Evolutionary conservation across 2,888 invertebrate genomes (phyloP), one percentile per base, ranked within the genome.

Genomic region (Xanthia togata): DNA sequence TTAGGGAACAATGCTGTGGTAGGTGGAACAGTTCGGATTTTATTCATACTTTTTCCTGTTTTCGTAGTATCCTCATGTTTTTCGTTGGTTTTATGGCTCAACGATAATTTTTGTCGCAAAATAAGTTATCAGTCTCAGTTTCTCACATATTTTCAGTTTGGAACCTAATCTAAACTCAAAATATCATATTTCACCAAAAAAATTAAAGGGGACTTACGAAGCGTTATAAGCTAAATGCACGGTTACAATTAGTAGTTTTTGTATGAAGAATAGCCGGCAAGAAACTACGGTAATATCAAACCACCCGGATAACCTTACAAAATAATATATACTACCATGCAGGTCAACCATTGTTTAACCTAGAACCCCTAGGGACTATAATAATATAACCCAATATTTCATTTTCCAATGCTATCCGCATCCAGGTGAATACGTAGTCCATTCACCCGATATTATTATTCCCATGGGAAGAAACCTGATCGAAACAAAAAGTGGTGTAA

Each of bases 381-480:
- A 44, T 20, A 41, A 50, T 20, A n/a, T 38, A 65, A 38, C 35
- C 41, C 14, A 68, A 35, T n/a, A 76, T 71, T 65, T 38, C 53
- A 55, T 70, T 60, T 69, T 53, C 35, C 17, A 65, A 17, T 31
- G 12, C 4, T 63, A 44, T 44, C n/a, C 35, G 11, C 23, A 20
- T 60, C 11, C 68, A 67, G 62, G 55, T 80, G 44, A 31, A 53
- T 23, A 23, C 41, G 20, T 12, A 80, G 44, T 53, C 53, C 59
- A 57, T 77, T 55, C 47, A 81, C n/a, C 57, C 35, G 44, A 35
- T 57, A 63, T 63, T 59, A 78, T n/a, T 57, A 20, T 31, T 2
- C 81, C 55, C 73, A 12, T 3, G 65, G 78, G 83, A 73, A 20
- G 9, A 35, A 38, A 62, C 69, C 44, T 78, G 44, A 70, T 70